Evolutionary conservation across 1,140 invertebrate genomes (phyloP).

Genomic region (Penaeus japonicus): DNA sequence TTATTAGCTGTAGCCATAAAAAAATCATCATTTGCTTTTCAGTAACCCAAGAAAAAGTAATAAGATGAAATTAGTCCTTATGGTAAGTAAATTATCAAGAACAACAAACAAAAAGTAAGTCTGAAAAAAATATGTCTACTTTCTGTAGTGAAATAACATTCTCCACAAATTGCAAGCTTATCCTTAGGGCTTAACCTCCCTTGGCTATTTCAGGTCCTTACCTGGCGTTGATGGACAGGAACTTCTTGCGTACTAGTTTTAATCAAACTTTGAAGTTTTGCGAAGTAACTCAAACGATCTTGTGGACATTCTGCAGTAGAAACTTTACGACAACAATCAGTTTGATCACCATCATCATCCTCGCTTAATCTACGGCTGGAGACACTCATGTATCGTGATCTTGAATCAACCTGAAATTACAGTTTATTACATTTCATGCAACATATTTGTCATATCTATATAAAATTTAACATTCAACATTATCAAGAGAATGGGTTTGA

Average conservation of each 20-base stretch:
- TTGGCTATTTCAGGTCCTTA: not conserved
- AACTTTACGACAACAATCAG: slow-evolving; percentile 6
- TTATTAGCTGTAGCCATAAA: not conserved
- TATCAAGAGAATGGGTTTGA: too few species aligned
- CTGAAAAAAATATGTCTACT: too few species aligned
- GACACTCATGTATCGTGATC: slow-evolving; percentile 42
- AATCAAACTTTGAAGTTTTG: slow-evolving; percentile 28
- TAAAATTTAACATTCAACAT: too few species aligned
- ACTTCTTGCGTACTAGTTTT: slow-evolving; percentile 36
- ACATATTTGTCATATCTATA: too few species aligned
- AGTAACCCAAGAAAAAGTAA: too few species aligned
- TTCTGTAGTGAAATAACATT: not conserved
- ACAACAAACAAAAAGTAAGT: too few species aligned
- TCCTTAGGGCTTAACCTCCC: not conserved
- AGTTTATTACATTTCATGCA: not conserved
- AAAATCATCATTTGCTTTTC: too few species aligned
- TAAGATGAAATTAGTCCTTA: too few species aligned
- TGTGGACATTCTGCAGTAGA: slow-evolving; percentile 37
- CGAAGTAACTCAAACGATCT: slow-evolving; percentile 30
- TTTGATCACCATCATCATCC: slow-evolving; percentile 20
- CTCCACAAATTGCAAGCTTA: not conserved
- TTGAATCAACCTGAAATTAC: slow-evolving; percentile 30
- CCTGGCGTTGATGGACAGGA: slow-evolving; percentile 25
- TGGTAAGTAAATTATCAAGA: too few species aligned
- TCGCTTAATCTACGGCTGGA: slow-evolving; percentile 22